Evolutionary conservation across 2,797 vertebrate genomes (phyloP), one percentile per base, ranked within the genome.

Genomic region (Acanthurus lineatus): DNA sequence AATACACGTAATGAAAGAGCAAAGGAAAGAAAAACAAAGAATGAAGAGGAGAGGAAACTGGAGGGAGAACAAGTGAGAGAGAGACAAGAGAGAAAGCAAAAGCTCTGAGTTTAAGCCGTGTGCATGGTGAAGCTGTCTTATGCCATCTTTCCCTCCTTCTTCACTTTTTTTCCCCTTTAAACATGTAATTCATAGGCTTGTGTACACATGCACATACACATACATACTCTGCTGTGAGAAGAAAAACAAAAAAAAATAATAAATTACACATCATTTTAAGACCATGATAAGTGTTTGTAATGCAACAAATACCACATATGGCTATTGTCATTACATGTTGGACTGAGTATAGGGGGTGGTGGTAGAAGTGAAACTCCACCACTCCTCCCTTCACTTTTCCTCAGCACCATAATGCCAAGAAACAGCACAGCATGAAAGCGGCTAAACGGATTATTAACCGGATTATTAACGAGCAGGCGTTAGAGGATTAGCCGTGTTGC

Each of bases 381-480:
- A 86, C 83, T 90, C 76, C 80, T 70, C 82, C 84, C 79, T 66
- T 83, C 70, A 76, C 61, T 91, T 83, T 75, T 81, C 76, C 48
- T 3, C 69, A 54, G 74, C 53, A 49, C 80, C 83, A 91, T 89
- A 93, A 93, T 84, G 85, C 81, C 91, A 92, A 93, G 88, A 93
- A 94, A 94, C 90, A 91, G 81, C 83, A 51, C 82, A 59, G 89
- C 90, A 84, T 92, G 90, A 94, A 94, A 93, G 91, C 87, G 32
- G 88, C 88, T 95, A 94, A 95, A 92, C 64, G 92, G 94, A 95
- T 95, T 95, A 95, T 93, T 94, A 94, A 93, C 83, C 60, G 91
- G 93, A 94, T 95, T 95, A 95, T 94, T 95, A 94, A 94, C 77
- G 86, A 91, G 90, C 90, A 88, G 88, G 90, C 88, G 71, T 90